These are phyloP conservation scores for Copsychus sechellarum DNA, from an alignment of 2,113 vertebrate species.

Conservation along the genomic window DNA sequence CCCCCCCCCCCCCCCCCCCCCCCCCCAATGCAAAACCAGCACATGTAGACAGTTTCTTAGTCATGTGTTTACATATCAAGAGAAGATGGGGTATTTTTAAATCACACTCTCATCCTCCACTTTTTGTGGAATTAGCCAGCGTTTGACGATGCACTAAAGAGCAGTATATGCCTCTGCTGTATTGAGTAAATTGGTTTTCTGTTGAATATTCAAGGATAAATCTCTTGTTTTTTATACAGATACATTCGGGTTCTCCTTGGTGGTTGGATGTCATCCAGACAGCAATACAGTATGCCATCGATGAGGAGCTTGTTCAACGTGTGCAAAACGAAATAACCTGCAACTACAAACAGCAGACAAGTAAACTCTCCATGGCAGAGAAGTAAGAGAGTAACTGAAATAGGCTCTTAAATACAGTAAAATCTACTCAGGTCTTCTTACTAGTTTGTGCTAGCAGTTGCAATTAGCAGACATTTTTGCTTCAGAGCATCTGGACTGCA, in stretches of 20 bases:
- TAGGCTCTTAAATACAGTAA: neutral
- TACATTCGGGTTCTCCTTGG: conserved; percentile 84
- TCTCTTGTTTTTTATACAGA: conserved; percentile 51
- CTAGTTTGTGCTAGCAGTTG: neutral
- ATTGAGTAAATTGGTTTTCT: neutral
- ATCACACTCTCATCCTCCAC: neutral
- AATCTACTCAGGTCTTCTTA: neutral
- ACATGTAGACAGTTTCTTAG: neutral
- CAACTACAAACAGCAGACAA: conserved; percentile 91
- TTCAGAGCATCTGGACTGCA: neutral
- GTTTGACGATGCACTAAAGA: neutral
- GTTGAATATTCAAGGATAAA: neutral
- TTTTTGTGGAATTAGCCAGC: neutral
- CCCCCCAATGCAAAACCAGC: too few species aligned
- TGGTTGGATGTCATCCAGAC: conserved; percentile 92
- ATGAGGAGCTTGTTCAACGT: conserved; percentile 91
- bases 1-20: too few species aligned
- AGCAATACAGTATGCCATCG: conserved; percentile 82
- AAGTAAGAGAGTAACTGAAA: conserved; percentile 82
- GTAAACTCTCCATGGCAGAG: conserved; percentile 92
- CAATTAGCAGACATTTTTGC: neutral
- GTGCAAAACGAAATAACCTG: conserved; percentile 91
- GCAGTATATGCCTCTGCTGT: neutral
- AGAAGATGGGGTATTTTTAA: neutral
- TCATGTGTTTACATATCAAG: neutral